phyloP scores from a whole-genome alignment of 2,888 invertebrate genomes.

The Pemphredon lugubris region DNA sequence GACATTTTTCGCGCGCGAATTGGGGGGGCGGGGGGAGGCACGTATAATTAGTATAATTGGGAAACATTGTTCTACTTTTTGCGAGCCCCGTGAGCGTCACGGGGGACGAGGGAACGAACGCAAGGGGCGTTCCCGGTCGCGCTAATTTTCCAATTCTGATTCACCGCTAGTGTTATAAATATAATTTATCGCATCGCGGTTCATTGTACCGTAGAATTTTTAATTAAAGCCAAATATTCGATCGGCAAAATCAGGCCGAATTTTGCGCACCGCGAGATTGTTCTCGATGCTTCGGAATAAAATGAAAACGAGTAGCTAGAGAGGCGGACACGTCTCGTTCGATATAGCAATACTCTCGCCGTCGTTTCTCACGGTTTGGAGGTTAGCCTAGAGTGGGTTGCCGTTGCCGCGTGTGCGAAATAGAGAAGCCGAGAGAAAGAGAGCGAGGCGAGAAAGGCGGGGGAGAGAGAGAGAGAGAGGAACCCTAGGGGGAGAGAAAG shows the following conservation, averaged over 20 bases:
- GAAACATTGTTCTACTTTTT: slow-evolving; percentile 9
- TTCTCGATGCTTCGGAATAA: background rate
- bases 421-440: slow-evolving; percentile 21
- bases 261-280: background rate
- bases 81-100: background rate
- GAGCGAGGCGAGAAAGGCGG: background rate
- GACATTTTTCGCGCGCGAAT: too few relatives aligned
- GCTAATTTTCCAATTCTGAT: background rate
- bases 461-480: slow-evolving; percentile 41
- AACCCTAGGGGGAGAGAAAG: slow-evolving; percentile 9
- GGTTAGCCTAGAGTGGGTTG: slow-evolving; percentile 23
- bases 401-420: slow-evolving; percentile 19
- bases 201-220: too few relatives aligned
- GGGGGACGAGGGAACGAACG: too few relatives aligned
- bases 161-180: too few relatives aligned
- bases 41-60: slow-evolving; percentile 14
- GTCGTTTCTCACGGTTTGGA: slow-evolving; percentile 54
- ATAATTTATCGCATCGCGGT: too few relatives aligned
- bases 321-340: background rate
- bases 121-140: background rate
- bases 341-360: slow-evolving; percentile 36
- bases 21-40: too few relatives aligned
- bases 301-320: background rate
- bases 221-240: too few relatives aligned
- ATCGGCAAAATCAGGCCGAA: too few relatives aligned